Conservation (phyloP, 2,888 invertebrate genomes). For the Hecatera dysodea region DNA sequence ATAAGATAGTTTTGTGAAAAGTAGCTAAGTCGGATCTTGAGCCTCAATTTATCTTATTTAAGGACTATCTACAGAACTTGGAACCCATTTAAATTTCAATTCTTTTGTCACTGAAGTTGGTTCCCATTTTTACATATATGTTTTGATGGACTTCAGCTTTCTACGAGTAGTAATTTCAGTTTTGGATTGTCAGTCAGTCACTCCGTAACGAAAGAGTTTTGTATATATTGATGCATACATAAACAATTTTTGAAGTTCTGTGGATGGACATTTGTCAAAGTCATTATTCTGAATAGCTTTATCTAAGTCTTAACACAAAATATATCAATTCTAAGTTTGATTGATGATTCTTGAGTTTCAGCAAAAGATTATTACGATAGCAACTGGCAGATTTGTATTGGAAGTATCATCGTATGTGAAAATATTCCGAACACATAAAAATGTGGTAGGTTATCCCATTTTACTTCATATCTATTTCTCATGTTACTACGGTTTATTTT, state of each 20-base stretch:
- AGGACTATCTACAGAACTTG: too few relatives aligned
- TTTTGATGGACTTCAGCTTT: too few relatives aligned
- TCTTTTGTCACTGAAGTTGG: too few relatives aligned
- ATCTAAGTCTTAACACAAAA: background rate
- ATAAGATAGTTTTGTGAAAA: too few relatives aligned
- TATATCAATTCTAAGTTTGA: conserved; percentile 7
- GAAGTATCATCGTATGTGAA: conserved; percentile 2
- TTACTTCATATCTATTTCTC: background rate
- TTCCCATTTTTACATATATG: too few relatives aligned
- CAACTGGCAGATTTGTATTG: background rate
- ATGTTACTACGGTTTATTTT: background rate
- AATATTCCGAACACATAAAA: conserved; percentile 4
- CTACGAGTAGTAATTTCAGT: too few relatives aligned
- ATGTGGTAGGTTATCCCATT: conserved; percentile 51
- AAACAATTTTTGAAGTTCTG: conserved; percentile 13
- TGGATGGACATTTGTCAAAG: conserved; percentile 18
- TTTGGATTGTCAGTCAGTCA: too few relatives aligned
- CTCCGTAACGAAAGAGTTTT: too few relatives aligned
- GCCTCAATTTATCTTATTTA: too few relatives aligned
- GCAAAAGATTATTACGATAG: background rate
- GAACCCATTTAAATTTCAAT: too few relatives aligned
- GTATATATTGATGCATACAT: conserved; percentile 12
- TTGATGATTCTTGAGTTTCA: conserved; percentile 12
- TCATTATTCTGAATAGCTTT: conserved; percentile 20
- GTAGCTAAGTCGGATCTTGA: too few relatives aligned